Conservation (phyloP, 2,113 vertebrate genomes). For the Pristiophorus japonicus region DNA sequence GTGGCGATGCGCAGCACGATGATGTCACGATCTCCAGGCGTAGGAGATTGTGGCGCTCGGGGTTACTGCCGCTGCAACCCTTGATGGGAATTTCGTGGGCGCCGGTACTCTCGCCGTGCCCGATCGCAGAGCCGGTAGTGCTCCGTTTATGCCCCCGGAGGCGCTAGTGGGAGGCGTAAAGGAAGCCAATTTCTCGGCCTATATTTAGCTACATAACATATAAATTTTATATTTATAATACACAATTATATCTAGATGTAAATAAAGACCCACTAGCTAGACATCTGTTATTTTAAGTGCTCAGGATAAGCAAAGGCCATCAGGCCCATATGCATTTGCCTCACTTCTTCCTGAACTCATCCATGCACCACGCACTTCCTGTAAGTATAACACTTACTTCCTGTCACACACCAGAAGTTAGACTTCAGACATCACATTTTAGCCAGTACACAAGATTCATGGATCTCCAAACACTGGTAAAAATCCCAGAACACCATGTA, state of each 20-base stretch:
- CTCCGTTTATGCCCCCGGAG: too few species aligned
- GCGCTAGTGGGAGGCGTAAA: too few species aligned
- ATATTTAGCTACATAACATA: neutral
- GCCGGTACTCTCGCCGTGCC: too few species aligned
- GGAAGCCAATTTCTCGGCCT: too few species aligned
- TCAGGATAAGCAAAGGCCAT: neutral
- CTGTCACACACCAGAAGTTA: neutral
- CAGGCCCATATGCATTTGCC: neutral
- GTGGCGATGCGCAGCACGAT: too few species aligned
- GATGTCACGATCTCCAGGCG: too few species aligned
- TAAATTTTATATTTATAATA: neutral
- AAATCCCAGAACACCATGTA: neutral
- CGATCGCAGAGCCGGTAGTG: too few species aligned
- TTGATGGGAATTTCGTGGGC: too few species aligned
- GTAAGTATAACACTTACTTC: neutral
- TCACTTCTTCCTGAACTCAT: neutral
- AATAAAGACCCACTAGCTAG: neutral
- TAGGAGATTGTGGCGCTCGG: too few species aligned
- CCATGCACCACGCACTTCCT: neutral
- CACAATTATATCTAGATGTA: neutral
- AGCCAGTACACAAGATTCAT: neutral
- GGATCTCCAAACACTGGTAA: neutral
- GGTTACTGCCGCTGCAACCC: too few species aligned
- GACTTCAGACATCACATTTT: neutral
- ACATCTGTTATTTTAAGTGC: neutral